Percentiles rank a stretch among this genome's conserved stretches.
Evolutionary conservation across 37 sponge, comb jelly and placozoan species (phyloP).

Genomic region (Theonella swinhoei): DNA sequence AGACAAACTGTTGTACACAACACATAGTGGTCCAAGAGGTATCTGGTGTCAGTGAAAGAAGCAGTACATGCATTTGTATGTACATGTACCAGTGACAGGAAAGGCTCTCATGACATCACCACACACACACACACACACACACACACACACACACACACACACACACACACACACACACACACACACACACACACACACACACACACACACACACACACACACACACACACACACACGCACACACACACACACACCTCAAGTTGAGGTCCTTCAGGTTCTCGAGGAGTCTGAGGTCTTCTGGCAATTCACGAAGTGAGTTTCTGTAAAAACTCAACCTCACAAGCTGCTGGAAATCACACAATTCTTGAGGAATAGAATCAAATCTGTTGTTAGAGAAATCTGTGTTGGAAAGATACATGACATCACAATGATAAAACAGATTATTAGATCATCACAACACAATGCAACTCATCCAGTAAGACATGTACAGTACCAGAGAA

Average conservation of each 20-base stretch:
- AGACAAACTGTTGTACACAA: no score
- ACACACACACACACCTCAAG: slow-evolving; percentile 51
- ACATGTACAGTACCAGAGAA: no score
- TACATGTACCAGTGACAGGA: neutral
- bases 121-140: no score
- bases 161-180: neutral
- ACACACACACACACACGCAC: neutral
- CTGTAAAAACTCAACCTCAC: slow-evolving; percentile 64
- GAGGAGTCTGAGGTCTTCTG: slow-evolving; percentile 56
- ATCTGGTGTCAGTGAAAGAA: no score
- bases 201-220: neutral
- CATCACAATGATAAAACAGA: neutral
- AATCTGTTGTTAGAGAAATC: slow-evolving; percentile 78
- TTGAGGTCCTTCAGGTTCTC: slow-evolving; percentile 53
- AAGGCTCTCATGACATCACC: no score
- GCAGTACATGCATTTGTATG: no score
- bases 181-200: neutral
- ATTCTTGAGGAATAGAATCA: slow-evolving; percentile 64
- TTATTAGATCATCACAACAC: neutral
- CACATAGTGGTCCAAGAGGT: no score
- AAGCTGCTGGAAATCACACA: slow-evolving; percentile 38
- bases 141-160: neutral
- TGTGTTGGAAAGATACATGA: no score
- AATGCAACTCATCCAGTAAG: neutral
- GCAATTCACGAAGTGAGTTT: slow-evolving; percentile 58